Evolutionary conservation across 2,888 invertebrate genomes (phyloP).

Genomic region (Dorcus hopei): DNA sequence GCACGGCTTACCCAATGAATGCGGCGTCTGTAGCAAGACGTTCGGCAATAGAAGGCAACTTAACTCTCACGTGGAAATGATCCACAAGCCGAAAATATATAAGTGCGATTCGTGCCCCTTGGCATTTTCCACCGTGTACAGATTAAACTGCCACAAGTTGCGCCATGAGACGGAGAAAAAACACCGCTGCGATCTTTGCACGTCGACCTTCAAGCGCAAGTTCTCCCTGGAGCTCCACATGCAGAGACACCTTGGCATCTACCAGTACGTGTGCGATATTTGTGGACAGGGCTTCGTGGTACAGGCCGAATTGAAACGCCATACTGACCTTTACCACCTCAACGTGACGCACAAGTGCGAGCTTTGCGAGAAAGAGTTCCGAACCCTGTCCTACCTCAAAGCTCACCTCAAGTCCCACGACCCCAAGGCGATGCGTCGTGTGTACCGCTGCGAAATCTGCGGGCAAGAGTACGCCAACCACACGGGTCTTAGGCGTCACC

Average conservation of each 20-base stretch:
- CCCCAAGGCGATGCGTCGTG: too few relatives aligned
- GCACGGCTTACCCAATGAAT: conserved; percentile 19
- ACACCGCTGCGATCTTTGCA: background rate
- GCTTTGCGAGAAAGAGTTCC: conserved; percentile 1
- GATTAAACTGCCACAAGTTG: too few relatives aligned
- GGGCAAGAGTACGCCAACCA: conserved; percentile 2
- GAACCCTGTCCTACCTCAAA: too few relatives aligned
- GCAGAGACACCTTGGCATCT: too few relatives aligned
- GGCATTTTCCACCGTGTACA: background rate
- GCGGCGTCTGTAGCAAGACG: conserved; percentile 28
- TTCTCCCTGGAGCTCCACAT: too few relatives aligned
- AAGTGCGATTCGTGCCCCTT: background rate
- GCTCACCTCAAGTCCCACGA: too few relatives aligned
- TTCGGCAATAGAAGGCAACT: background rate
- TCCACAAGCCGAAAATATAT: background rate
- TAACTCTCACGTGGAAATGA: background rate
- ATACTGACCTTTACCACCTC: background rate
- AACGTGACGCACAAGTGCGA: conserved; percentile 3
- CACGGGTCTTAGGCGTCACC: background rate
- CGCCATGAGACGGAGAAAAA: too few relatives aligned
- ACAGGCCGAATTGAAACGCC: background rate
- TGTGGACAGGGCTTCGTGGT: background rate
- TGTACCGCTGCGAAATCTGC: conserved; percentile 7
- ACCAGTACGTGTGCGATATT: background rate
- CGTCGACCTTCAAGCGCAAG: too few relatives aligned